Percentiles rank a stretch among this genome's conserved stretches.
phyloP scores from a whole-genome alignment of 2,797 vertebrate species.

The Notolabrus celidotus region DNA sequence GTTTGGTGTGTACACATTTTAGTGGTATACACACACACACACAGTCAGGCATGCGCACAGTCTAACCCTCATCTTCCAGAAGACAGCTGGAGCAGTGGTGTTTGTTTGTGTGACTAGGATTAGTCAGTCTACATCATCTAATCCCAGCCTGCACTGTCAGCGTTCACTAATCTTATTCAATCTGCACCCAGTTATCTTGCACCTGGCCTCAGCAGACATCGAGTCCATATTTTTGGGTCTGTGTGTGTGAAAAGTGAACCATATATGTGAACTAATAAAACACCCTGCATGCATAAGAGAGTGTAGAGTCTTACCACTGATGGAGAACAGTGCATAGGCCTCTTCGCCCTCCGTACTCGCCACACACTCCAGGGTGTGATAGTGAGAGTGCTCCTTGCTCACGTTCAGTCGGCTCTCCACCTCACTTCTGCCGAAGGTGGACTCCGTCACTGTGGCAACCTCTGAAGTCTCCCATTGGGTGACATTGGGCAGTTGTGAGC shows the following conservation, averaged over 20 bases:
- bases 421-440: conserved; percentile 86
- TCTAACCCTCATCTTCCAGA: conserved; percentile 9
- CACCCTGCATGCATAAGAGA: background rate
- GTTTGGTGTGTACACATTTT: background rate
- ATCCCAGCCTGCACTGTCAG: conserved; percentile 79
- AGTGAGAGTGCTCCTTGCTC: conserved; percentile 86
- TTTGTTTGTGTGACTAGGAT: conserved; percentile 73
- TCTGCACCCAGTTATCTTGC: conserved; percentile 70
- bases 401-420: conserved; percentile 93
- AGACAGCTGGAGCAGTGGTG: conserved; percentile 76
- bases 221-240: conserved; percentile 39
- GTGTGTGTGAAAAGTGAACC: conserved; percentile 3
- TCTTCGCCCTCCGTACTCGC: conserved; percentile 89
- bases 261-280: conserved; percentile 7
- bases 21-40: conserved; percentile 6
- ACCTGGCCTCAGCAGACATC: conserved; percentile 51
- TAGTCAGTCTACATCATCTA: conserved; percentile 70
- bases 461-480: conserved; percentile 85
- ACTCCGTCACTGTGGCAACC: conserved; percentile 83
- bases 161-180: conserved; percentile 79
- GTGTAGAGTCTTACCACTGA: conserved; percentile 75
- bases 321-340: conserved; percentile 89
- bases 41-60: conserved; percentile 14
- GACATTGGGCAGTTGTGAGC: conserved; percentile 87
- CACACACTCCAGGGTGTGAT: conserved; percentile 92